Conservation (phyloP, 2,888 invertebrate genomes). For the Platycheirus albimanus region DNA sequence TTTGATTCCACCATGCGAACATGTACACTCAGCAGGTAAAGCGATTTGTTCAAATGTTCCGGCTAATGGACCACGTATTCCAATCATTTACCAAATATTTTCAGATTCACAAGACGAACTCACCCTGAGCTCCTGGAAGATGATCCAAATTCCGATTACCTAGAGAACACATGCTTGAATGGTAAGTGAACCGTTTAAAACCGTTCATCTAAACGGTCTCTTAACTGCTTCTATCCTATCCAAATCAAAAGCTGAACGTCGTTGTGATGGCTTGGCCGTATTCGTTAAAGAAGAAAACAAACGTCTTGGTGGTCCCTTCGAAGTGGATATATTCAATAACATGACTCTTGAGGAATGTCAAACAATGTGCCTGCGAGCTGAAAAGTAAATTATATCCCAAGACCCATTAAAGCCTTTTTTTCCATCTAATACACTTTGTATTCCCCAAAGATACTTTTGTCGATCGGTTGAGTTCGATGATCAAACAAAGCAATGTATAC, state of each 20-base stretch:
- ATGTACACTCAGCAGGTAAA: slow-evolving; percentile 88
- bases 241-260: slow-evolving; percentile 91
- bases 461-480: slow-evolving; percentile 95
- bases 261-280: slow-evolving; percentile 93
- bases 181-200: slow-evolving; percentile 84
- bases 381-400: slow-evolving; percentile 86
- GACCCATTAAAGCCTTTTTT: slow-evolving; percentile 38
- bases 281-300: slow-evolving; percentile 96
- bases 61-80: slow-evolving; percentile 4
- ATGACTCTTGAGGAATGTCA: slow-evolving; percentile 94
- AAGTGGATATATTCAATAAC: slow-evolving; percentile 93
- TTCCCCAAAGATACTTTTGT: slow-evolving; percentile 87
- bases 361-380: slow-evolving; percentile 92
- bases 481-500: slow-evolving; percentile 92
- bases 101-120: slow-evolving; percentile 90
- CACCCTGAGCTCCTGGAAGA: slow-evolving; percentile 93
- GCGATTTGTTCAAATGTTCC: slow-evolving; percentile 6
- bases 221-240: slow-evolving; percentile 69
- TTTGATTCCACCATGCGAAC: slow-evolving; percentile 90
- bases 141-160: slow-evolving; percentile 93
- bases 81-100: neutral
- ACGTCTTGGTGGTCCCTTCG: slow-evolving; percentile 93
- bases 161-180: slow-evolving; percentile 95
- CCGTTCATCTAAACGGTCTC: slow-evolving; percentile 5
- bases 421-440: slow-evolving; percentile 24